Base-by-base conservation (phyloP, 2,113 vertebrate genomes). In the Scolopax mira region DNA sequence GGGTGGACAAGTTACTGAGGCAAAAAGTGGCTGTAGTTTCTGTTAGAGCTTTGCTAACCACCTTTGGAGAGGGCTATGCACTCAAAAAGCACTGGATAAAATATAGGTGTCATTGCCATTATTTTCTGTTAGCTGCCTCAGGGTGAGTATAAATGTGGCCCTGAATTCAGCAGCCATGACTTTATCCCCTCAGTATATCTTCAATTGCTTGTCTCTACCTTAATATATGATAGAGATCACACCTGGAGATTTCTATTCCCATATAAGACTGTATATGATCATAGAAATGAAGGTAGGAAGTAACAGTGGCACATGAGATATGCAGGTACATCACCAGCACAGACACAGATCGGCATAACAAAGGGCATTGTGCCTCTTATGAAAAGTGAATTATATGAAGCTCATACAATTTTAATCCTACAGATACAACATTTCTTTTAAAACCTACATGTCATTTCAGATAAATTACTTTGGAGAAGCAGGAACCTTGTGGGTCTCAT, bases 291-390 rank as follows among this genome's bases (percentile, higher is more conserved):
- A 89, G 57, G 70, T 85, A 65, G 79, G 81, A 89, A 89, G n/a
- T 37, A 96, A 57, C 24, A 87, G 44, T 69, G 70, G 58, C 41
- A 79, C 39, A 70, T 18, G 19, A 94, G 62, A 30, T 79, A 35
- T 2, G 11, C 71, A 89, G 58, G 58, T 22, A 39, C 62, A 22
- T 70, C 66, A 49, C 44, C 33, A n/a, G 46, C 51, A 89, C 62
- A 94, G 74, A 87, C 60, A 71, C 31, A 81, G 41, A 89, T 82
- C 37, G 91, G 71, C 89, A 75, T 70, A 88, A 92, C 44, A 93
- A 78, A 89, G 73, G 92, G 55, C 55, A 85, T 82, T 85, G 61
- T 79, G 39, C 13, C 70, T 88, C 44, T 89, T 42, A 42, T 11
- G 46, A 83, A 82, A 88, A 91, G 62, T 66, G 61, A 61, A 87